A percentile compares a stretch with the other conserved stretches of the same genome.
Conservation (phyloP, 2,113 vertebrate genomes). For the Phodopus roborovskii region DNA sequence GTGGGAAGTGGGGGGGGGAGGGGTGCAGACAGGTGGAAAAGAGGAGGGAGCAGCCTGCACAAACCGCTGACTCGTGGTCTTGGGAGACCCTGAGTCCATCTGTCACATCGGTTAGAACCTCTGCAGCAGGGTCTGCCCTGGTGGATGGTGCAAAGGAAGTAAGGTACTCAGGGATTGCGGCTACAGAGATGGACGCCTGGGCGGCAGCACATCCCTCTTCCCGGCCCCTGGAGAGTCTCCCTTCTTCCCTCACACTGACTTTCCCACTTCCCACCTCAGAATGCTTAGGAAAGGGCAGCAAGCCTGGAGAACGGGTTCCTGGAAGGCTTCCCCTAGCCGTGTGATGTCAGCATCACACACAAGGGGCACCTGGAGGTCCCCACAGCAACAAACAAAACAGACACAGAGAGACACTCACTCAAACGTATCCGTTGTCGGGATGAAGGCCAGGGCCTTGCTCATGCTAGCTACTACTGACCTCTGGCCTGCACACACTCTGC, state of each 20-base stretch:
- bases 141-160: neutral
- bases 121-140: neutral
- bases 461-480: neutral
- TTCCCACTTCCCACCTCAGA: neutral
- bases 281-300: neutral
- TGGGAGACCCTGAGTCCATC: neutral
- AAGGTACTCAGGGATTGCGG: neutral
- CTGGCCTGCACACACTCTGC: neutral
- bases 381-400: no score
- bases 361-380: neutral
- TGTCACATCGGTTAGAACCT: neutral
- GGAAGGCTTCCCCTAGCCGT: neutral
- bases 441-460: neutral
- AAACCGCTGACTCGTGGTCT: neutral
- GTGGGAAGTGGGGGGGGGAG: neutral
- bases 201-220: neutral
- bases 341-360: no score
- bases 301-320: neutral
- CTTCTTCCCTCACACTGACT: neutral
- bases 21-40: neutral
- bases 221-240: neutral
- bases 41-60: neutral
- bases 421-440: neutral
- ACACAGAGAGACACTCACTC: neutral
- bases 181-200: neutral